phyloP scores from a whole-genome alignment of 2,888 invertebrate species.

The Diachrysia chrysitis region DNA sequence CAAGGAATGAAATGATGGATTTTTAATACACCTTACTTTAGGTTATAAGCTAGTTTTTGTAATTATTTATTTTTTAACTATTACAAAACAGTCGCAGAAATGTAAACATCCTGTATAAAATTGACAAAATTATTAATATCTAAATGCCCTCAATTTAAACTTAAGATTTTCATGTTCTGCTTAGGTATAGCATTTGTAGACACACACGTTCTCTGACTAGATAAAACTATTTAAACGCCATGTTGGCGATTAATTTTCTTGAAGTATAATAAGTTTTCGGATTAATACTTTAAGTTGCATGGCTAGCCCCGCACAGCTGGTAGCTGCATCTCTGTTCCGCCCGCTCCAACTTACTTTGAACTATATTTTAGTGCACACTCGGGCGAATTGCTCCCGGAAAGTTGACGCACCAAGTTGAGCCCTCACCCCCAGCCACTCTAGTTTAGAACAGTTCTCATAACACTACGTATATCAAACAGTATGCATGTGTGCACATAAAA shows the following conservation, averaged over 20 bases:
- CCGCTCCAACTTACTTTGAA: constrained; percentile 74
- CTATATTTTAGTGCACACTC: constrained; percentile 79
- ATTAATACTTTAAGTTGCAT: constrained; percentile 65
- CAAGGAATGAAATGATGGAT: too few relatives aligned
- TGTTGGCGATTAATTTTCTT: constrained; percentile 38
- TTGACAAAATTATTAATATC: too few relatives aligned
- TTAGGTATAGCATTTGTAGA: constrained; percentile 1
- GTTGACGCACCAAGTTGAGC: constrained; percentile 68
- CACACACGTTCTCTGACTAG: neutral
- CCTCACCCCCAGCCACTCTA: constrained; percentile 52
- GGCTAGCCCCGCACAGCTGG: constrained; percentile 62
- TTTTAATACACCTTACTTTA: too few relatives aligned
- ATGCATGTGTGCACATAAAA: constrained; percentile 70
- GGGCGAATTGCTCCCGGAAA: constrained; percentile 71
- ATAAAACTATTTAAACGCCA: constrained; percentile 6
- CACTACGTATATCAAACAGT: constrained; percentile 66
- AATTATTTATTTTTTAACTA: too few relatives aligned
- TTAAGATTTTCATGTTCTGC: neutral
- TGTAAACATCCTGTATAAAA: too few relatives aligned
- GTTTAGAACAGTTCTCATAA: constrained; percentile 71
- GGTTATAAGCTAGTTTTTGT: too few relatives aligned
- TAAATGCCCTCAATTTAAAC: too few relatives aligned
- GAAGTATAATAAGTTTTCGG: constrained; percentile 52
- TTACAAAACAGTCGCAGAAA: too few relatives aligned
- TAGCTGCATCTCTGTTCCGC: constrained; percentile 65